These are phyloP conservation scores for Craseonycteris thonglongyai DNA, from an alignment of 2,113 vertebrate species.

Conservation along the genomic window DNA sequence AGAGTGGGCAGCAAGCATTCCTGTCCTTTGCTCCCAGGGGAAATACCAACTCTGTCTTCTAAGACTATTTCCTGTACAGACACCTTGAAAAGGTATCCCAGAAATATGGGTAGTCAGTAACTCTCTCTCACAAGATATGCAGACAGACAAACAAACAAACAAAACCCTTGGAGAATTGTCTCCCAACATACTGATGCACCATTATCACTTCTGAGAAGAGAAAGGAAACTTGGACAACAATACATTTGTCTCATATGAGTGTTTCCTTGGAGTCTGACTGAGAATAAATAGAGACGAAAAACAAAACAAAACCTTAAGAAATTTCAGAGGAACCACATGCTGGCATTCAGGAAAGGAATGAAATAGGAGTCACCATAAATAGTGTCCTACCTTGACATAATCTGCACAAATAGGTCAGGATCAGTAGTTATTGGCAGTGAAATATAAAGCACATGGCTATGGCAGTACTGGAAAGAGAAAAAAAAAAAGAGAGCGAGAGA, in stretches of 20 bases:
- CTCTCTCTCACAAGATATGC: neutral
- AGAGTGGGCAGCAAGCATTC: fast-evolving
- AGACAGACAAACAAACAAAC: no score
- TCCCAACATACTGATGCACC: neutral
- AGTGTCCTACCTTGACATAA: neutral
- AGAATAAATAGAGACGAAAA: neutral
- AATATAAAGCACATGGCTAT: neutral
- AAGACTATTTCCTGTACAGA: neutral
- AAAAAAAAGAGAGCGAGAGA: neutral
- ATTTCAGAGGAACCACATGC: neutral
- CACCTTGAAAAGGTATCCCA: neutral
- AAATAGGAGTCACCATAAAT: neutral
- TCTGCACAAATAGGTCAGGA: neutral
- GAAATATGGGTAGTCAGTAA: neutral
- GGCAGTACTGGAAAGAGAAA: neutral
- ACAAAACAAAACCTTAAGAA: neutral
- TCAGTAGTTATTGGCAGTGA: neutral
- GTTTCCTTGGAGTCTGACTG: neutral
- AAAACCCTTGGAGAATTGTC: no score
- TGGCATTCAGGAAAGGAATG: neutral
- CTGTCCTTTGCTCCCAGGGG: neutral
- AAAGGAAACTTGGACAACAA: neutral
- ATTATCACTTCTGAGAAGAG: neutral
- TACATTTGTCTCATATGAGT: neutral
- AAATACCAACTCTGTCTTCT: neutral